Percentiles rank a stretch among this genome's conserved stretches.
phyloP scores from a whole-genome alignment of 35 echinoderm and acorn worm genomes.

The Hemicentrotus pulcherrimus region DNA sequence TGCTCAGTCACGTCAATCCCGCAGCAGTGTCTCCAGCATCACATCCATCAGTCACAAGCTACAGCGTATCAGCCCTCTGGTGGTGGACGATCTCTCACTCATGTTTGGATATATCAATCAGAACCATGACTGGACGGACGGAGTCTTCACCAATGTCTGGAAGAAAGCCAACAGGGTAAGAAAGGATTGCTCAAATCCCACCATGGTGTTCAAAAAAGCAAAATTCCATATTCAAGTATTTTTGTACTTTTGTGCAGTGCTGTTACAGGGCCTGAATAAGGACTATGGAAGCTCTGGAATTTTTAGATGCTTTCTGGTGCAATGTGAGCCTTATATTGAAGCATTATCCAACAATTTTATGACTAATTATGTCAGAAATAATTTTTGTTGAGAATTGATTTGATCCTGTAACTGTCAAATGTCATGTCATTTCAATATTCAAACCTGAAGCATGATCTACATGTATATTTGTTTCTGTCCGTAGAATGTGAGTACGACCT shows the following conservation, averaged over 20 bases:
- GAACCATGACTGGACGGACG: conserved; percentile 97
- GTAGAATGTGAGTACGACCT: conserved; percentile 98
- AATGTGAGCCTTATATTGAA: too few species aligned
- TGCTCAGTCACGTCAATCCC: conserved; percentile 80
- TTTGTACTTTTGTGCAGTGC: too few species aligned
- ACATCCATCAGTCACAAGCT: conserved; percentile 96
- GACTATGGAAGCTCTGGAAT: too few species aligned
- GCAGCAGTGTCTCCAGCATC: conserved; percentile 83
- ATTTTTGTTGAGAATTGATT: too few species aligned
- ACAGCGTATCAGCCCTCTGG: conserved; percentile 88
- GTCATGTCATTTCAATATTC: neutral
- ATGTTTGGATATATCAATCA: conserved; percentile 97
- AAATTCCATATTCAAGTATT: too few species aligned
- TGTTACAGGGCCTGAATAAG: too few species aligned
- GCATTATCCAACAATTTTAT: too few species aligned
- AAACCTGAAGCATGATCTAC: neutral
- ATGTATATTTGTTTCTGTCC: neutral
- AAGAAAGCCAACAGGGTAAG: conserved; percentile 95
- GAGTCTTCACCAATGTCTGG: conserved; percentile 94
- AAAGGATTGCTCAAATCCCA: neutral
- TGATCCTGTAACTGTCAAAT: neutral
- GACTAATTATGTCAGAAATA: too few species aligned
- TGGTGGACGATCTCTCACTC: conserved; percentile 88
- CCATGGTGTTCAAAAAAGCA: too few species aligned
- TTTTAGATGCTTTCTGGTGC: too few species aligned